These are phyloP conservation scores for Sylvilagus bachmani DNA, from an alignment of 2,113 vertebrate species.

Conservation along the genomic window DNA sequence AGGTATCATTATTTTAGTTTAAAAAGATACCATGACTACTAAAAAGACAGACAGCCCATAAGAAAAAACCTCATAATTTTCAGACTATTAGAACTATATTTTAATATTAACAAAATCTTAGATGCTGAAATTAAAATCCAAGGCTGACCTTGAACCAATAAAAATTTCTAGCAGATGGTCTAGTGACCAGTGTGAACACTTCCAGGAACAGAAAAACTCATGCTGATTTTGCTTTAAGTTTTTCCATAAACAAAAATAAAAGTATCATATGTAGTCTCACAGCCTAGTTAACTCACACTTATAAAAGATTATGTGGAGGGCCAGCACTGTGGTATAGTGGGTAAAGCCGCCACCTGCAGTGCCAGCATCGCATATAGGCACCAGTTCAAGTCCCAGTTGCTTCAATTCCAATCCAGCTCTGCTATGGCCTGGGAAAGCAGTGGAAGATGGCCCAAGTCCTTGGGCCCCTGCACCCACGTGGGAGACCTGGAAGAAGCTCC, in stretches of 20 bases:
- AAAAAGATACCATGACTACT: neutral
- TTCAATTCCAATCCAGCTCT: no score
- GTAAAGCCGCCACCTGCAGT: no score
- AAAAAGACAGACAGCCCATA: neutral
- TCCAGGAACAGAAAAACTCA: neutral
- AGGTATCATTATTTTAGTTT: slow-evolving; percentile 20
- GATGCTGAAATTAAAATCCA: slow-evolving; percentile 40
- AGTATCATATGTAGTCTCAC: neutral
- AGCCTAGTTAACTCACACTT: neutral
- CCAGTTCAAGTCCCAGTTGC: no score
- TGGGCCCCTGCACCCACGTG: no score
- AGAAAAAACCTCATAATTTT: slow-evolving; percentile 1
- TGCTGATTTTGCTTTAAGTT: neutral
- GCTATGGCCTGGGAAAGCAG: no score
- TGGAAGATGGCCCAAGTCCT: no score
- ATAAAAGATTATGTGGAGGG: neutral
- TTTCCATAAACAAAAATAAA: slow-evolving; percentile 40
- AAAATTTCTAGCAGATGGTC: slow-evolving; percentile 28
- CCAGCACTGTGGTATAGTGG: no score
- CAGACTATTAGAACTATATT: slow-evolving; percentile 6
- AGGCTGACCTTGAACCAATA: neutral
- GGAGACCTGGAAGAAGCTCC: no score
- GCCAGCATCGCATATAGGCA: no score
- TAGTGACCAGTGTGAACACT: slow-evolving; percentile 1
- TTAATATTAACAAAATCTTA: slow-evolving; percentile 7